Evolutionary conservation across 2,797 vertebrate genomes (phyloP).

Genomic region (Syncerus caffer): DNA sequence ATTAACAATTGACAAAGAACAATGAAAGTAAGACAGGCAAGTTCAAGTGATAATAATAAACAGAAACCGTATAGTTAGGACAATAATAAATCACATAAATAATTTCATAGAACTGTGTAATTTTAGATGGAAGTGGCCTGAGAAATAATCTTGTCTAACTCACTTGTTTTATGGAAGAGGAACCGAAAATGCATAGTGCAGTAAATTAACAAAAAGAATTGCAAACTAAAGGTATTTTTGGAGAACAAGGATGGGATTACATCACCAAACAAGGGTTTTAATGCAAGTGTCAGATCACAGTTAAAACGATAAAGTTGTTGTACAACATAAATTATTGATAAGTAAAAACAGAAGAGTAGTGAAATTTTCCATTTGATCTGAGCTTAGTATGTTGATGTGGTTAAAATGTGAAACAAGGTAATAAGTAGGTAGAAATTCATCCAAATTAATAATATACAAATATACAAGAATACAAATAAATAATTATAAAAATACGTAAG

Average conservation of each 20-base stretch:
- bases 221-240: slow-evolving; percentile 54
- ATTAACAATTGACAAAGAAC: neutral
- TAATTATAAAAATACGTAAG: neutral
- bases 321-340: slow-evolving; percentile 49
- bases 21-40: neutral
- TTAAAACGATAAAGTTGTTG: slow-evolving; percentile 33
- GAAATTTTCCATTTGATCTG: slow-evolving; percentile 45
- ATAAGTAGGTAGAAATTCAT: neutral
- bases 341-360: slow-evolving; percentile 21
- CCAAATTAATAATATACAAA: neutral
- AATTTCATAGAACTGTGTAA: slow-evolving; percentile 27
- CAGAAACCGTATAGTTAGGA: neutral
- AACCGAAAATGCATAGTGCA: neutral
- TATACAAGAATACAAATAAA: neutral
- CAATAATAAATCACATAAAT: slow-evolving; percentile 29
- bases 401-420: slow-evolving; percentile 29
- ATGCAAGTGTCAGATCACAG: slow-evolving; percentile 45
- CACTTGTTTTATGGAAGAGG: slow-evolving; percentile 24
- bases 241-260: slow-evolving; percentile 46
- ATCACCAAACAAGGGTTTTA: slow-evolving; percentile 33
- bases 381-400: neutral
- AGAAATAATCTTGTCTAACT: slow-evolving; percentile 30
- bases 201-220: slow-evolving; percentile 21
- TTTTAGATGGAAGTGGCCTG: slow-evolving; percentile 19
- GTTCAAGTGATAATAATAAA: neutral